Percentiles rank a stretch among this genome's conserved stretches.
phyloP scores from a whole-genome alignment of 2,888 invertebrate genomes.

The Hirtodrosophila duncani region DNA sequence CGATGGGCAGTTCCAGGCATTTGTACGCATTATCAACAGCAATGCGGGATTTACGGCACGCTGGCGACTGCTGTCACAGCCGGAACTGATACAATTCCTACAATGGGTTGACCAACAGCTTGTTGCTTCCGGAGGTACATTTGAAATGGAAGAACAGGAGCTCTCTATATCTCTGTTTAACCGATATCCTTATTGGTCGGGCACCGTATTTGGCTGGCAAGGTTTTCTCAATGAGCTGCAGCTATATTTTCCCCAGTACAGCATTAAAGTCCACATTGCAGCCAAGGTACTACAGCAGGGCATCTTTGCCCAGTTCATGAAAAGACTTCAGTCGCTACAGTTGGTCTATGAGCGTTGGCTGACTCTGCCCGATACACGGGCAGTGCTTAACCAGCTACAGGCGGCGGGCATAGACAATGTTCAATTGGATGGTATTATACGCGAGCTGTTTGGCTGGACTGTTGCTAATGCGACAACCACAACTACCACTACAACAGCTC shows the following conservation, averaged over 20 bases:
- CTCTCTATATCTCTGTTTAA: conserved; percentile 50
- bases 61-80: conserved; percentile 63
- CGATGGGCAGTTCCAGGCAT: conserved; percentile 72
- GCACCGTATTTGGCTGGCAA: conserved; percentile 68
- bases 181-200: conserved; percentile 54
- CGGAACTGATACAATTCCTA: conserved; percentile 63
- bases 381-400: conserved; percentile 50
- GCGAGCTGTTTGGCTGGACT: conserved; percentile 69
- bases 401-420: conserved; percentile 58
- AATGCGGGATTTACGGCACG: conserved; percentile 53
- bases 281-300: conserved; percentile 60
- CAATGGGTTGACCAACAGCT: conserved; percentile 68
- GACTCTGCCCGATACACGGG: conserved; percentile 48
- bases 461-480: conserved; percentile 31
- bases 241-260: conserved; percentile 59
- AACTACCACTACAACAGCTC: not conserved
- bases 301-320: conserved; percentile 66
- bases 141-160: conserved; percentile 59
- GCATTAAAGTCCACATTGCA: conserved; percentile 58
- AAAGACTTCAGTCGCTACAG: conserved; percentile 46
- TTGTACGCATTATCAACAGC: conserved; percentile 69
- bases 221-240: conserved; percentile 72
- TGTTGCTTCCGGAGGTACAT: conserved; percentile 33
- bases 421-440: conserved; percentile 65
- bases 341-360: conserved; percentile 72